phyloP scores from a whole-genome alignment of 2,888 invertebrate species.

The Pyrrhosoma nymphula region DNA sequence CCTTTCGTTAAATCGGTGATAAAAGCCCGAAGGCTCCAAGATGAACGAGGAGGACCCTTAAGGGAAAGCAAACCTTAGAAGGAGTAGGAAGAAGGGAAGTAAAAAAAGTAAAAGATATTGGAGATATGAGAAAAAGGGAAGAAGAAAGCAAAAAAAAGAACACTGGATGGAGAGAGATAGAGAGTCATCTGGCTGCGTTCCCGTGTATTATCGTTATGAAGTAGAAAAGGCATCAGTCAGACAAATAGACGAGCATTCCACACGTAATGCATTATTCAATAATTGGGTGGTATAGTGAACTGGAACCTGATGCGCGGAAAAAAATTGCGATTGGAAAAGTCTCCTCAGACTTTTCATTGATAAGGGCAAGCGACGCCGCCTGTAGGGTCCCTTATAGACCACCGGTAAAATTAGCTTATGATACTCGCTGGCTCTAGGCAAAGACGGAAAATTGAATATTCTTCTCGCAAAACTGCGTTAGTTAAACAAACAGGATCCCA shows the following conservation, averaged over 20 bases:
- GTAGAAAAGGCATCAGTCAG: background rate
- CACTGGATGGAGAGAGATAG: background rate
- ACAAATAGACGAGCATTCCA: background rate
- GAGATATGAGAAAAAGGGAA: background rate
- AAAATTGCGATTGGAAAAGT: background rate
- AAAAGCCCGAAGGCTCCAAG: constrained; percentile 4
- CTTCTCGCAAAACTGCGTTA: no score
- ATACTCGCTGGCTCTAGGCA: no score
- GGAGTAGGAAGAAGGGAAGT: background rate
- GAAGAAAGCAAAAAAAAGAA: background rate
- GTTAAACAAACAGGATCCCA: no score
- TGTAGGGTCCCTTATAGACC: no score
- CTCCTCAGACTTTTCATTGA: background rate
- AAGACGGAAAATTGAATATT: no score
- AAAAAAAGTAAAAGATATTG: background rate
- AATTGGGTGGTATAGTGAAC: background rate
- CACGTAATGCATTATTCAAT: background rate
- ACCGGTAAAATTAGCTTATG: no score
- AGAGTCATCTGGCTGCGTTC: background rate
- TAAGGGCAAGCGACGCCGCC: background rate
- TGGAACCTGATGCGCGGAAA: background rate
- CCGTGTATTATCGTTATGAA: constrained; percentile 10
- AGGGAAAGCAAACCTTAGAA: constrained; percentile 15
- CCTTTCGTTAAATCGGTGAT: constrained; percentile 31
- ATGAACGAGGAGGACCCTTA: constrained; percentile 31